Conservation (phyloP, 1,140 invertebrate species). For the Drosophila murphyi region DNA sequence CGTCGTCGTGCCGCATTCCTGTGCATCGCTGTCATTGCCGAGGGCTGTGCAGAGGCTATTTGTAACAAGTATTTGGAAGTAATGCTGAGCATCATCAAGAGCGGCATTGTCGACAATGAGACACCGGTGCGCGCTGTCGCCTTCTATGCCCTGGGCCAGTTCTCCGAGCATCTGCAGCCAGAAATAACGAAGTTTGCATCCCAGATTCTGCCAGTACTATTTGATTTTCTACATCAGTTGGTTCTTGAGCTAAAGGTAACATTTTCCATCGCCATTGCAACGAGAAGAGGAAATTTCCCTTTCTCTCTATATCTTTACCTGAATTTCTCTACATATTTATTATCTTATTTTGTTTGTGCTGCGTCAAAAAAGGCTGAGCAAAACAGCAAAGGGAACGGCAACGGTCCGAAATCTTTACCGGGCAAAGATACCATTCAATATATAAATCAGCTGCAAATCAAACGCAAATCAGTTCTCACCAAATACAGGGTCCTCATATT, state of each 20-base stretch:
- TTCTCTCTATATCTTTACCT: background rate
- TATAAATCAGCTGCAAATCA: constrained; percentile 71
- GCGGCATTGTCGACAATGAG: constrained; percentile 88
- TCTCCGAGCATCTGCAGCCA: constrained; percentile 92
- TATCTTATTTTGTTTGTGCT: constrained; percentile 65
- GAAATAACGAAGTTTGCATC: constrained; percentile 90
- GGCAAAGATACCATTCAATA: constrained; percentile 68
- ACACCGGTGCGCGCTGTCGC: constrained; percentile 89
- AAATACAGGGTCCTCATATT: constrained; percentile 69
- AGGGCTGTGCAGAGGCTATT: constrained; percentile 92
- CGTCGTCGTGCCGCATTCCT: constrained; percentile 90
- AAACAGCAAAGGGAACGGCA: constrained; percentile 37
- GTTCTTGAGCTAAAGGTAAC: constrained; percentile 85
- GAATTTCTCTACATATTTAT: constrained; percentile 30
- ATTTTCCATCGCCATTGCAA: background rate
- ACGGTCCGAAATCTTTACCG: constrained; percentile 43
- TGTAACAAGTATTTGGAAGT: constrained; percentile 89
- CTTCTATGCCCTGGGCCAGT: constrained; percentile 92
- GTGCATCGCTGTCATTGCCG: constrained; percentile 90
- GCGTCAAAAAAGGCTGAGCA: constrained; percentile 58
- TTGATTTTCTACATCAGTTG: constrained; percentile 88
- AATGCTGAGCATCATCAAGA: constrained; percentile 89
- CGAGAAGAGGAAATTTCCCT: too few relatives aligned
- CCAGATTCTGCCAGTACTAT: constrained; percentile 90
- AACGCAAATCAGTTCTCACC: constrained; percentile 73